Evolutionary conservation across 2,888 invertebrate genomes (phyloP), one percentile per base, ranked within the genome.

Genomic region (Mythimna albipuncta): DNA sequence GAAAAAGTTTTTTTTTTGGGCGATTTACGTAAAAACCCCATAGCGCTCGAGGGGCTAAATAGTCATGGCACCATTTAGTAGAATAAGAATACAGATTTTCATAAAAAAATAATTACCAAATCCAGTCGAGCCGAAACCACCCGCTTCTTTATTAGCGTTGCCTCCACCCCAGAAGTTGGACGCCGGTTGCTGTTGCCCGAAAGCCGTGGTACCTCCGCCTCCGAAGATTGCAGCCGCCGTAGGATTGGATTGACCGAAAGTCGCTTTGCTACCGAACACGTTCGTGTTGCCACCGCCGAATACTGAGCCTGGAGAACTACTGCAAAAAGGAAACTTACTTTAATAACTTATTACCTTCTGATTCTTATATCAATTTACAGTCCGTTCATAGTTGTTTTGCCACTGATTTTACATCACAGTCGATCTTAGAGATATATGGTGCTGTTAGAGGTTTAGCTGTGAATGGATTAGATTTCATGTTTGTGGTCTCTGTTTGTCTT

Each of bases 171-270:
- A 96, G 86, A 94, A 93, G 86, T 83, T 93, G 10, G 85, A 85
- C 1, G 93, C 88, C 0, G 92, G 92, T 62, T 93, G 93, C 70
- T 92, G 93, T 50, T 93, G 93, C 19, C 89, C 92, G 55, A 94
- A 93, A 0, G 93, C 61, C 1, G 91, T 75, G 1, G 86, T 80
- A 0, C 85, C 88, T 0, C 90, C 91, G 0, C 92, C 91, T 0
- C 94, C 94, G 68, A 95, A 95, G 76, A 95, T 94, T 13, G 90
- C 91, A 0, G 94, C 87, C 0, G 94, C 90, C 0, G 91, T 83
- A 0, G 91, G 80, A 72, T 91, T 94, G 0, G 92, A 52, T 64
- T 95, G 95, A 0, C 94, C 93, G 81, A 96, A 96, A 0, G 93
- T 64, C 0, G 94, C 13, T 70, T 94, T 95, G 6, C 90, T 88